Evolutionary conservation across 2,888 invertebrate species (phyloP).

Genomic region (Malthinus seriepunctatus): DNA sequence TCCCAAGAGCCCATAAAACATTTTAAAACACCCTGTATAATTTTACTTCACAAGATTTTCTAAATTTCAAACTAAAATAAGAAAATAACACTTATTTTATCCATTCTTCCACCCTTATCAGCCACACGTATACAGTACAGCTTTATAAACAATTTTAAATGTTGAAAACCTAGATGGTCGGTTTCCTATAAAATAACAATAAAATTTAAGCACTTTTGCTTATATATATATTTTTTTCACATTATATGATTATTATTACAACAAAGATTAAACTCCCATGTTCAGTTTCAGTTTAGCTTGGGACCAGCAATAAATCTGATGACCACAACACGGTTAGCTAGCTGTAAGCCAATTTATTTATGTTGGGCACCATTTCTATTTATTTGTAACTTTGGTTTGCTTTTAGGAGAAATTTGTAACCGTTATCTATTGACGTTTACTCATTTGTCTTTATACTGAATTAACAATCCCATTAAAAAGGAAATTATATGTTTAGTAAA

Average conservation of each 20-base stretch:
- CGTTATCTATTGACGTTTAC: slow-evolving; percentile 22
- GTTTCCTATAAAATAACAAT: neutral
- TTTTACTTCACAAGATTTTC: no score
- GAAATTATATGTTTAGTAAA: slow-evolving; percentile 4
- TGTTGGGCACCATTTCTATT: slow-evolving; percentile 44
- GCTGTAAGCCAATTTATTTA: slow-evolving; percentile 48
- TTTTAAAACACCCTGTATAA: no score
- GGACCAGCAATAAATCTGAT: slow-evolving; percentile 51
- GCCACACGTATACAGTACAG: neutral
- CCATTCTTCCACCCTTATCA: no score
- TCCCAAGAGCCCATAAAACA: no score
- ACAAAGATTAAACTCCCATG: slow-evolving; percentile 32
- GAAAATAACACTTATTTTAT: no score
- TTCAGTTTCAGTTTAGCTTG: slow-evolving; percentile 40
- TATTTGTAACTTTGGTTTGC: slow-evolving; percentile 30
- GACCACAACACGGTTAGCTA: slow-evolving; percentile 50
- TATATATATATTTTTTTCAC: slow-evolving; percentile 5
- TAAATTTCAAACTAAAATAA: no score
- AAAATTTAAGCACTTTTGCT: neutral
- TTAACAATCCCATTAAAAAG: slow-evolving; percentile 19
- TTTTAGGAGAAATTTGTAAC: slow-evolving; percentile 27
- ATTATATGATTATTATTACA: slow-evolving; percentile 25
- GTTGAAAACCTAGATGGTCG: neutral
- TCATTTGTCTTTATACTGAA: slow-evolving; percentile 28
- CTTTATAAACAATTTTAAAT: neutral